Evolutionary conservation across 2,888 invertebrate species (phyloP), one percentile per base, ranked within the genome.

Genomic region (Ophion slaviceki): DNA sequence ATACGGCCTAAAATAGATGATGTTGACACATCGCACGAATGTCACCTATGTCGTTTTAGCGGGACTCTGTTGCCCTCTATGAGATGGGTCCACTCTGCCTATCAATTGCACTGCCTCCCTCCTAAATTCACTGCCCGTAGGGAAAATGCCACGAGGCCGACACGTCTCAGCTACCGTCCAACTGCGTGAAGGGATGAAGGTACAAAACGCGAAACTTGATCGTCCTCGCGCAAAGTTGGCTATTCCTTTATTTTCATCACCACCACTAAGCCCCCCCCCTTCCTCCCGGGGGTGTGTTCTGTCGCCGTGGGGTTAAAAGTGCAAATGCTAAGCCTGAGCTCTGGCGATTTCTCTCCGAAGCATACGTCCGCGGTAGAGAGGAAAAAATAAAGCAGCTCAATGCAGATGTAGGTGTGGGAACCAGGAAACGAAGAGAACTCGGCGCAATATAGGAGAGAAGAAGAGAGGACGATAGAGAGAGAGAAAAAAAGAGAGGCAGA

Each of bases 261-360:
- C 47, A 47, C 14, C 14, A 8, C 47, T 14, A 45, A 24, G 24
- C 47, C 47, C 10, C 47, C 47, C 14, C 47, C 47, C 47, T 4
- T 4, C 7, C 14, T 28, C 4, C 20, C n/a, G 53, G 17, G 45
- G 20, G 40, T 75, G 28, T 77, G 32, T 76, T 47, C 66, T 57
- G 20, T 32, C 24, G 28, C 40, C 24, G 47, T 32, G 70, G 57
- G 66, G 36, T 36, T 3, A 28, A 80, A 64, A 53, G 53, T n/a
- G 71, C 32, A 62, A 68, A 71, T 62, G 62, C 36, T 24, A 53
- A 64, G 70, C 68, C 45, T 64, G 36, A 71, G 64, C 53, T 64
- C 59, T 36, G 79, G 36, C 24, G 64, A 80, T 80, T 80, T 64
- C 36, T 72, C 79, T 70, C 20, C 20, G 32, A 53, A 71, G 57